phyloP scores from a whole-genome alignment of 2,888 invertebrate species.

The Ctena decussata region DNA sequence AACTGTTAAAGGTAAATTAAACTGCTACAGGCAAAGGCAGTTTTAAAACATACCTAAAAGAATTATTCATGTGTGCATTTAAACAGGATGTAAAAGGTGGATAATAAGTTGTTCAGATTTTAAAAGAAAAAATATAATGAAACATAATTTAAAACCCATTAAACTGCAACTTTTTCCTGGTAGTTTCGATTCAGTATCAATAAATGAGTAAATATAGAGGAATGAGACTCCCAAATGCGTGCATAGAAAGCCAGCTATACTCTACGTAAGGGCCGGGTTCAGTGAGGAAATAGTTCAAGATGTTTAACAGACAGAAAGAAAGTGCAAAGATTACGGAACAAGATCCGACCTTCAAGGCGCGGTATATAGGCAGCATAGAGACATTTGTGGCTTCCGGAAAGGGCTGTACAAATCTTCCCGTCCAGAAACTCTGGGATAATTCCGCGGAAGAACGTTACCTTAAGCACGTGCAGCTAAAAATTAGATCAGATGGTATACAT shows the following conservation, averaged over 20 bases:
- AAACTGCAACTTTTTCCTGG: too few relatives aligned
- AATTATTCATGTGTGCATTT: too few relatives aligned
- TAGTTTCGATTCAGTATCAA: too few relatives aligned
- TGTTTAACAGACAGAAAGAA: constrained; percentile 77
- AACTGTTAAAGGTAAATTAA: too few relatives aligned
- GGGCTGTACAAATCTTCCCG: constrained; percentile 78
- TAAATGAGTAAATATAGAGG: too few relatives aligned
- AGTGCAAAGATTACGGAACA: constrained; percentile 79
- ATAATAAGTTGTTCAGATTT: too few relatives aligned
- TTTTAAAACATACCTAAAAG: too few relatives aligned
- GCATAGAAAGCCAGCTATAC: neutral
- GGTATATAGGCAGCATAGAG: constrained; percentile 79
- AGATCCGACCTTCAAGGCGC: constrained; percentile 79
- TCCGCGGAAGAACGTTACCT: constrained; percentile 74
- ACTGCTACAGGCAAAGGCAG: too few relatives aligned
- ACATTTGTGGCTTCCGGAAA: constrained; percentile 77
- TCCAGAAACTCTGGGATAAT: constrained; percentile 83
- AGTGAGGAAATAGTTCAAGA: constrained; percentile 23
- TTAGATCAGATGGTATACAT: constrained; percentile 72
- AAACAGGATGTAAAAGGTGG: too few relatives aligned
- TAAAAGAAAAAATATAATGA: too few relatives aligned
- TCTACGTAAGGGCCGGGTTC: neutral
- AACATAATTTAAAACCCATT: too few relatives aligned
- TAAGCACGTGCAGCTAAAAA: constrained; percentile 67
- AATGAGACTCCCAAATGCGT: too few relatives aligned